Base-by-base conservation (phyloP, 2,888 invertebrate genomes). In the Malthinus seriepunctatus region DNA sequence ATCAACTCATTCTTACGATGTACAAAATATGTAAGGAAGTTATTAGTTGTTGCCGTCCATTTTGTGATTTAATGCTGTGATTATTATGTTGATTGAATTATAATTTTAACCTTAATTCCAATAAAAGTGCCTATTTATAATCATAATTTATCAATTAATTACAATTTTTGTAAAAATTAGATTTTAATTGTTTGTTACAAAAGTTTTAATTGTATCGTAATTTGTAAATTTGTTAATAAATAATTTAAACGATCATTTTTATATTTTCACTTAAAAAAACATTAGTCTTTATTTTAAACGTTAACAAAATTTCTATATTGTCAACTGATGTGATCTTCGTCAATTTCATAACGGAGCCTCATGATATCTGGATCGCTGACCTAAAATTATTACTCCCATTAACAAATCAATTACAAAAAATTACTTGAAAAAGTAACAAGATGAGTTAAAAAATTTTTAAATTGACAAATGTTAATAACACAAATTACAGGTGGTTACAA, bases 51-150 rank as follows among this genome's bases (percentile, higher is more conserved):
- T 60, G 38, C 73, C 73, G 72, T 73, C 73, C 73, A 72, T 70
- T 70, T 67, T 71, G 72, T 73, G 73, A 73, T 73, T 71, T 68
- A 66, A 67, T 67, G 66, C 73, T 73, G 72, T 73, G 73, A 73
- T 73, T 60, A 63, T 23, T 23, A 23, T 23, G 23, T 23, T 23
- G 23, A 23, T 23, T 23, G 23, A 57, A 56, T 54, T 53, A 63
- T 51, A 37, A 51, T 49, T 38, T 14, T 6, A 23, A 23, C 5
- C 23, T 23, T 23, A 23, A 23, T 23, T 23, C 23, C 23, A 23
- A 14, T 15, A 39, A 39, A 31, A 8, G 33, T 31, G 12, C 14
- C 49, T 10, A 37, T 10, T 34, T 8, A 32, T 12, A 23, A 23
- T 23, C 23, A 23, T 23, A 23, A 23, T 23, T 23, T 23, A 23